Percentiles rank a stretch among this genome's conserved stretches.
Evolutionary conservation across 2,113 vertebrate genomes (phyloP).

Genomic region (Phocoena sinus): DNA sequence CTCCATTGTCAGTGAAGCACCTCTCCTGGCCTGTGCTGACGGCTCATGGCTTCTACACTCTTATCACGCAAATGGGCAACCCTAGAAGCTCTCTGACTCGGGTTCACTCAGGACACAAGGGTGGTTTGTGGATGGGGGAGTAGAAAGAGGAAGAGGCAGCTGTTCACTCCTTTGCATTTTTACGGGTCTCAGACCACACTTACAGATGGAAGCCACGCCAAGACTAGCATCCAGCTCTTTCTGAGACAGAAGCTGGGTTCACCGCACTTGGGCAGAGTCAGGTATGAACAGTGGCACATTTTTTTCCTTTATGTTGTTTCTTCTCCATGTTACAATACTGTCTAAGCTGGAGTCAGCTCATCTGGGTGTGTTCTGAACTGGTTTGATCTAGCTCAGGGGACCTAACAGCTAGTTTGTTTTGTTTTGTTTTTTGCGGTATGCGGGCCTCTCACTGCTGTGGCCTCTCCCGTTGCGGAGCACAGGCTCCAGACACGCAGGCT

Average conservation of each 20-base stretch:
- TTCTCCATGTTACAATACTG: neutral
- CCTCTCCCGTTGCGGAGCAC: too few species aligned
- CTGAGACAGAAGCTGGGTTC: neutral
- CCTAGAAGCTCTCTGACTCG: neutral
- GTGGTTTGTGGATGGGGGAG: neutral
- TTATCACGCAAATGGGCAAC: neutral
- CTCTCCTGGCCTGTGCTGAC: neutral
- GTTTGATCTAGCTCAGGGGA: neutral
- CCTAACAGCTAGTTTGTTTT: neutral
- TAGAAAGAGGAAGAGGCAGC: neutral
- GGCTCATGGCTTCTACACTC: neutral
- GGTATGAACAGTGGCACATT: neutral
- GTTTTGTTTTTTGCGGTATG: too few species aligned
- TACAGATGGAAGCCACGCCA: rapidly evolving
- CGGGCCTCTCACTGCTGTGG: too few species aligned
- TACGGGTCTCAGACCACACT: neutral
- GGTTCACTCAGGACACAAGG: neutral
- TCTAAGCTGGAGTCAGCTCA: neutral
- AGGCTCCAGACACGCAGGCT: too few species aligned
- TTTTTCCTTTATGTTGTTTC: neutral
- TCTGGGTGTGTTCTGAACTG: neutral
- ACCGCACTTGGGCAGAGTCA: neutral
- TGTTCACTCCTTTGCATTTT: neutral
- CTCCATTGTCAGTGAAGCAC: neutral
- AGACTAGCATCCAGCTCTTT: neutral